Evolutionary conservation across 2,888 invertebrate species (phyloP), one percentile per base, ranked within the genome.

Genomic region (Scrobipalpa costella): DNA sequence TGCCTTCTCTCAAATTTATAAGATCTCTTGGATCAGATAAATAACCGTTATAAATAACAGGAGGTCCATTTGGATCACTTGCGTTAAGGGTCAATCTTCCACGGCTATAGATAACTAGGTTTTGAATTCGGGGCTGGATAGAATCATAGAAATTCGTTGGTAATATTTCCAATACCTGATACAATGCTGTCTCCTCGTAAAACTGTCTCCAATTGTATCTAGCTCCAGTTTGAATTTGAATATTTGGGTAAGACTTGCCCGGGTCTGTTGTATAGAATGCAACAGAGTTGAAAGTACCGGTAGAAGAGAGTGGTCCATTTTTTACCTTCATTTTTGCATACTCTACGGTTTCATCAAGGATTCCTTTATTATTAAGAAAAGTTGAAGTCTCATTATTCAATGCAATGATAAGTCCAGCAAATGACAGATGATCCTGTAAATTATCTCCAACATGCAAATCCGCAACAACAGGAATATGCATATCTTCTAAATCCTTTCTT

Each of bases 21-120:
- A 94, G 71, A 75, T 96, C 96, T 0, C 90, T 86, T 57, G 92
- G 84, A 49, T 93, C 92, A 0, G 81, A 86, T 65, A 94, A 94
- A 61, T 94, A 94, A 64, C 93, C 94, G 0, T 96, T 93, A 71
- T 94, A 93, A 52, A 97, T 92, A 27, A 94, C 74, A 0, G 97
- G 97, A 55, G 92, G 86, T 0, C 95, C 94, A 72, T 92, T 89
- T 0, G 96, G 96, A 84, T 97, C 92, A 0, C 92, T 92, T 0
- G 90, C 83, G 72, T 94, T 94, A 0, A 97, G 80, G 33, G 84
- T 73, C 0, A 95, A 67, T 15, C 84, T 83, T 0, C 95, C 95
- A 71, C 93, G 86, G 69, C 95, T 95, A 69, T 90, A 88, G 0
- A 95, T 95, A 7, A 87, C 84, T 55, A 95, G 69, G 27, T 94